These are phyloP conservation scores for Hetaerina titia DNA, from an alignment of 2,888 invertebrate species.

Conservation along the genomic window DNA sequence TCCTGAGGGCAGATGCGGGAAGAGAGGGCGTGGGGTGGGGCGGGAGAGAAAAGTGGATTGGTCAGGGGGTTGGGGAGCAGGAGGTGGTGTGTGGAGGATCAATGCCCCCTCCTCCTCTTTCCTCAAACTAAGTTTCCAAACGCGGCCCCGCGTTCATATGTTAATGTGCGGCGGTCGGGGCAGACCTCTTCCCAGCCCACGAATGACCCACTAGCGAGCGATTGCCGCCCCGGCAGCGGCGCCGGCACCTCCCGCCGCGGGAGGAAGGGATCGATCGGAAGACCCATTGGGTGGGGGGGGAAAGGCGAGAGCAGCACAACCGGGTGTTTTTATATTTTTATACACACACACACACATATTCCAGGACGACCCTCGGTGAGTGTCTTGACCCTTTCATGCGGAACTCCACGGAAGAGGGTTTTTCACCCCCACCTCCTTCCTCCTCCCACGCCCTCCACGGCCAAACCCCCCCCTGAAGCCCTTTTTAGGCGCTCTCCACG, in stretches of 20 bases:
- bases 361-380: conserved; percentile 3
- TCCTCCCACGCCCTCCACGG: background rate
- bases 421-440: background rate
- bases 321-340: background rate
- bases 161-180: background rate
- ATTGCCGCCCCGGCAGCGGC: background rate
- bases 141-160: background rate
- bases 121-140: background rate
- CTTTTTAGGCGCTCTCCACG: background rate
- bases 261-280: background rate
- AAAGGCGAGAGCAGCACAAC: background rate
- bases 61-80: background rate
- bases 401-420: background rate
- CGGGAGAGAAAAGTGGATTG: background rate
- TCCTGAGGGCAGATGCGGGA: background rate
- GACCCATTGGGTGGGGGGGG: too few relatives aligned
- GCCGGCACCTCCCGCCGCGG: background rate
- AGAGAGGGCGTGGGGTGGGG: background rate
- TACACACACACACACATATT: background rate
- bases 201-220: background rate
- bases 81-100: background rate
- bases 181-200: background rate
- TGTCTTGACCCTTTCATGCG: conserved; percentile 14
- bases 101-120: background rate
- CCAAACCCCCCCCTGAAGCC: background rate